phyloP scores from a whole-genome alignment of 1,140 invertebrate genomes.

The Aradophagus sp. region DNA sequence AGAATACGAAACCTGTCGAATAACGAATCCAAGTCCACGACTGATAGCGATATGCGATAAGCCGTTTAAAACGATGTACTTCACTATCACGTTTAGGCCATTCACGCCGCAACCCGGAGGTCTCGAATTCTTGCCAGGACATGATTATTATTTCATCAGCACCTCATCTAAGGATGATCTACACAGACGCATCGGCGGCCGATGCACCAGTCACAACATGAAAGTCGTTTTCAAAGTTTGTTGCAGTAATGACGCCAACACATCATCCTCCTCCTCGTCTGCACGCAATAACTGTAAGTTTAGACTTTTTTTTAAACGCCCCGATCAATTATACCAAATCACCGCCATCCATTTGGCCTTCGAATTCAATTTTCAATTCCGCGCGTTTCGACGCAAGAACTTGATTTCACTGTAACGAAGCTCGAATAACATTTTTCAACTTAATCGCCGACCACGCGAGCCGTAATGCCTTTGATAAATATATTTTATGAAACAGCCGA shows the following conservation, averaged over 20 bases:
- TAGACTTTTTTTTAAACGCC: too few species aligned
- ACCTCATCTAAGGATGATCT: slow-evolving; percentile 93
- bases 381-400: too few species aligned
- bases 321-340: too few species aligned
- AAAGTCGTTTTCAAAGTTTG: slow-evolving; percentile 97
- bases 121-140: slow-evolving; percentile 93
- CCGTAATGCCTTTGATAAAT: too few species aligned
- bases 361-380: too few species aligned
- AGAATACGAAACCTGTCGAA: slow-evolving; percentile 95
- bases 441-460: too few species aligned
- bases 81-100: slow-evolving; percentile 96
- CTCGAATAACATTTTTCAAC: too few species aligned
- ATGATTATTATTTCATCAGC: slow-evolving; percentile 97
- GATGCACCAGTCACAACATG: slow-evolving; percentile 95
- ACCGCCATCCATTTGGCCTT: too few species aligned
- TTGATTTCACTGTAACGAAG: too few species aligned
- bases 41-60: slow-evolving; percentile 97
- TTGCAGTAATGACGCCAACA: slow-evolving; percentile 78
- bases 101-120: slow-evolving; percentile 96
- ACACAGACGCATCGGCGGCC: slow-evolving; percentile 90
- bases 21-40: slow-evolving; percentile 93
- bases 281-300: slow-evolving; percentile 74
- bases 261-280: slow-evolving; percentile 68
- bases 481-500: too few species aligned
- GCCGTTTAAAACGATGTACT: slow-evolving; percentile 94